These are phyloP conservation scores for Erythrocercus mccallii DNA, from an alignment of 2,113 vertebrate species.

Conservation along the genomic window DNA sequence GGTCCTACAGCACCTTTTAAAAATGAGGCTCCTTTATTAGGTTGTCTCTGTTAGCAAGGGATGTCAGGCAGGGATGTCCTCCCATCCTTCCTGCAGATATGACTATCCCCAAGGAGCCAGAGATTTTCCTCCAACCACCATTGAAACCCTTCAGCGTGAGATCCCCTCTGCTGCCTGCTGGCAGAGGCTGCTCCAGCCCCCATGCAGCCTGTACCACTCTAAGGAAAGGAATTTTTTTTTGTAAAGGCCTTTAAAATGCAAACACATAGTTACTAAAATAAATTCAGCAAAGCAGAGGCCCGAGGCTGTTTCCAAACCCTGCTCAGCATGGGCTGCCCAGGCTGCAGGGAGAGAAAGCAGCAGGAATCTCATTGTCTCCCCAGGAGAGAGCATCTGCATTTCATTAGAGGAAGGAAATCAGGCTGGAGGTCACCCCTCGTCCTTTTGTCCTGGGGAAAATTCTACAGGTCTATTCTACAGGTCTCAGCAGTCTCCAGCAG, in stretches of 20 bases:
- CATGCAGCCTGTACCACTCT: not conserved
- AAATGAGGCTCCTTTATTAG: not conserved
- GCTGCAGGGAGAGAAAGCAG: not conserved
- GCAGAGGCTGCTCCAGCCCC: not conserved
- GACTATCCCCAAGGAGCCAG: not conserved
- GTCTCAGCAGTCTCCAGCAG: not conserved
- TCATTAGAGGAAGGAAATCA: constrained; percentile 7
- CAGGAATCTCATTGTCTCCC: not conserved
- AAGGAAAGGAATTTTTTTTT: not conserved
- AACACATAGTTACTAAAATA: constrained; percentile 18
- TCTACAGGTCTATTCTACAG: not conserved
- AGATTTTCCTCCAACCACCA: not conserved
- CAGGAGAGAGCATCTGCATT: not conserved
- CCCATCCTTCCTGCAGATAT: not conserved
- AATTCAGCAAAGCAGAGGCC: not conserved
- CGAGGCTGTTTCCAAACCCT: constrained; percentile 4
- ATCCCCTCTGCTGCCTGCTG: not conserved
- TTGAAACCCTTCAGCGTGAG: not conserved
- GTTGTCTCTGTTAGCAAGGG: not conserved
- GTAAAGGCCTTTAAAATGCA: constrained; percentile 24
- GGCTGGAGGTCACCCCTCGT: not conserved
- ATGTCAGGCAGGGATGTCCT: not conserved
- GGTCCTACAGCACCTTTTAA: constrained; percentile 16
- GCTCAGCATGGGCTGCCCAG: not conserved
- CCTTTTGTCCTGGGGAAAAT: not conserved